Evolutionary conservation across 2,113 vertebrate species (phyloP).

Genomic region (Coregonus clupeaformis): DNA sequence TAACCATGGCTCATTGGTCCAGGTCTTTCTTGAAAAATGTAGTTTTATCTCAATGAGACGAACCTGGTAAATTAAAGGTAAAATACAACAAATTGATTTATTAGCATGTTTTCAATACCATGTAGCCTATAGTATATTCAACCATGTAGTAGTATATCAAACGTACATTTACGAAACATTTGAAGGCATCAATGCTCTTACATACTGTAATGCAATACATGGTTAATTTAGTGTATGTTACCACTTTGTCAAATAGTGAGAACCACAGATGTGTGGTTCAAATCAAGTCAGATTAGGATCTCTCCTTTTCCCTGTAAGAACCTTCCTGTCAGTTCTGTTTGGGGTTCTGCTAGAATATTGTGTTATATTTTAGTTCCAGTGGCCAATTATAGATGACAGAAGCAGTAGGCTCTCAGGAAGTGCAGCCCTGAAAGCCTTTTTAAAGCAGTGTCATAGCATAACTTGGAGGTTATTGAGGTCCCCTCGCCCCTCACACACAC

Average conservation of each 20-base stretch:
- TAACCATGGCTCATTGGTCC: too few relatives aligned
- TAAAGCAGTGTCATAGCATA: constrained; percentile 23
- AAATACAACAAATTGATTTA: too few relatives aligned
- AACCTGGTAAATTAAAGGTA: too few relatives aligned
- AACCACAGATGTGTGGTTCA: neutral
- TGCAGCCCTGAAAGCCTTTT: constrained; percentile 10
- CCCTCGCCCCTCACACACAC: constrained; percentile 9
- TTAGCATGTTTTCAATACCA: too few relatives aligned
- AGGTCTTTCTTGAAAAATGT: too few relatives aligned
- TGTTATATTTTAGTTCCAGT: neutral
- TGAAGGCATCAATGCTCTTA: too few relatives aligned
- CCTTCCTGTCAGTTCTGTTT: neutral
- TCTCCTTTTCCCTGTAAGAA: neutral
- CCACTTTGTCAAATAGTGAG: neutral
- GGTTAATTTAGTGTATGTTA: too few relatives aligned
- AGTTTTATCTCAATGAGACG: too few relatives aligned
- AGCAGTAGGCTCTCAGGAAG: neutral
- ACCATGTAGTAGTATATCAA: too few relatives aligned
- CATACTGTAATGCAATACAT: too few relatives aligned
- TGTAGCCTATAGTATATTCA: too few relatives aligned
- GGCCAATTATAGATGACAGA: neutral
- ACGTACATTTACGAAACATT: too few relatives aligned
- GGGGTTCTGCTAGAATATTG: neutral
- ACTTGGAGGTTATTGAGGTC: constrained; percentile 27
- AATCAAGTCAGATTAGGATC: neutral